Conservation (phyloP, 2,113 vertebrate genomes). For the Gallinago media region DNA sequence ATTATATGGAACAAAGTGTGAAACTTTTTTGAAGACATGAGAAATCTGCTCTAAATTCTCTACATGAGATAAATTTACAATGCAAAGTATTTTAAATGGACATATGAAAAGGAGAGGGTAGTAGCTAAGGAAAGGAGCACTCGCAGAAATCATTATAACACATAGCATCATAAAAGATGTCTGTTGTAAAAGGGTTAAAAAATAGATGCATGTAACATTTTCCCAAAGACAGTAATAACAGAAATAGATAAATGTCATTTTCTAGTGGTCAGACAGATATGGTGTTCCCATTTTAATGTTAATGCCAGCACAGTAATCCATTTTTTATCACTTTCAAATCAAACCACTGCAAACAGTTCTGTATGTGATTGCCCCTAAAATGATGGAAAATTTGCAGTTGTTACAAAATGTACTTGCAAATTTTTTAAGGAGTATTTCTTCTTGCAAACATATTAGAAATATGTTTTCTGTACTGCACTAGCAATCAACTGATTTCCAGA, state of each 20-base stretch:
- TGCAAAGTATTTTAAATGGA: neutral
- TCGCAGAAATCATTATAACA: neutral
- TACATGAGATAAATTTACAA: neutral
- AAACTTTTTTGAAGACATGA: neutral
- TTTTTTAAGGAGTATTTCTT: neutral
- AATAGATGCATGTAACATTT: neutral
- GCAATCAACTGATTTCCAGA: neutral
- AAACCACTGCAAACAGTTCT: neutral
- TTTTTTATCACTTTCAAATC: neutral
- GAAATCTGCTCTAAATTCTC: neutral
- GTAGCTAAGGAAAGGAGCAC: neutral
- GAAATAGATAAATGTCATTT: neutral
- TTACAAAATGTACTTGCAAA: neutral
- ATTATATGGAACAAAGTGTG: neutral
- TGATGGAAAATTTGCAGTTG: neutral
- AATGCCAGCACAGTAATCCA: neutral
- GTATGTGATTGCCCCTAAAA: neutral
- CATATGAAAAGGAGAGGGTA: neutral
- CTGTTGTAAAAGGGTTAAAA: neutral
- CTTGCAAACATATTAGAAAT: neutral
- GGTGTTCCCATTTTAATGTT: neutral
- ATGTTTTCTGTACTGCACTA: neutral
- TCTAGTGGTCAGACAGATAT: neutral
- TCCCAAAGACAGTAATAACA: neutral
- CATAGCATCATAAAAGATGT: neutral